Conservation (phyloP, 2,797 vertebrate species). For the Sebastes baramenuke region DNA sequence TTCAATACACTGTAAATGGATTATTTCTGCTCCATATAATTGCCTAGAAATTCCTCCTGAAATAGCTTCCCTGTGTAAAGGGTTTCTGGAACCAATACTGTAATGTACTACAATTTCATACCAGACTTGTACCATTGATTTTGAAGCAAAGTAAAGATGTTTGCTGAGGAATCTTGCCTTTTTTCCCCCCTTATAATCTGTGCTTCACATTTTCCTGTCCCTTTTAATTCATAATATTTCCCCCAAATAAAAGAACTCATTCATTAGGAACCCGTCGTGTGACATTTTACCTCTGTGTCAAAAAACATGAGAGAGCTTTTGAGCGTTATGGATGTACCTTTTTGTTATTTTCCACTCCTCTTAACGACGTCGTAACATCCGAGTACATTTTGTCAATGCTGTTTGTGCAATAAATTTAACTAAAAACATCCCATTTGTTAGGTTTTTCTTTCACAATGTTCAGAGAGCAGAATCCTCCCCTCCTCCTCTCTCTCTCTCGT, state of each 20-base stretch:
- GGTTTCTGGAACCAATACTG: constrained; percentile 35
- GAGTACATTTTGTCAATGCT: constrained; percentile 81
- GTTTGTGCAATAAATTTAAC: constrained; percentile 86
- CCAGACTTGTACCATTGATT: constrained; percentile 36
- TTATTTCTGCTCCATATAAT: constrained; percentile 15
- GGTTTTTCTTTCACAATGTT: not conserved
- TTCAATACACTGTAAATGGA: constrained; percentile 1
- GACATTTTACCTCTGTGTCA: constrained; percentile 48
- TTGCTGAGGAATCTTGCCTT: not conserved
- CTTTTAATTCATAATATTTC: constrained; percentile 21
- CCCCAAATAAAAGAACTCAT: constrained; percentile 44
- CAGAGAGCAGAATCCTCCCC: not conserved
- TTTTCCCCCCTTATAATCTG: not conserved
- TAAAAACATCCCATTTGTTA: constrained; percentile 48
- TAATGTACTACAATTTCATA: constrained; percentile 49
- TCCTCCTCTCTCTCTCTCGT: not conserved
- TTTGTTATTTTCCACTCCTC: constrained; percentile 66
- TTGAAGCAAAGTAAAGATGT: constrained; percentile 16
- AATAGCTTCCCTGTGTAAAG: constrained; percentile 5
- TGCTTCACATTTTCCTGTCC: constrained; percentile 21
- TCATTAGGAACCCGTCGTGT: constrained; percentile 28
- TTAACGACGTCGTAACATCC: constrained; percentile 71
- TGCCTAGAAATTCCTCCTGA: not conserved
- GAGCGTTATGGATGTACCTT: constrained; percentile 56
- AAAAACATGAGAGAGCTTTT: constrained; percentile 51